A percentile compares a stretch with the other conserved stretches of the same genome.
These are phyloP conservation scores for Papilio protenor DNA, from an alignment of 2,888 invertebrate genomes.

Conservation along the genomic window DNA sequence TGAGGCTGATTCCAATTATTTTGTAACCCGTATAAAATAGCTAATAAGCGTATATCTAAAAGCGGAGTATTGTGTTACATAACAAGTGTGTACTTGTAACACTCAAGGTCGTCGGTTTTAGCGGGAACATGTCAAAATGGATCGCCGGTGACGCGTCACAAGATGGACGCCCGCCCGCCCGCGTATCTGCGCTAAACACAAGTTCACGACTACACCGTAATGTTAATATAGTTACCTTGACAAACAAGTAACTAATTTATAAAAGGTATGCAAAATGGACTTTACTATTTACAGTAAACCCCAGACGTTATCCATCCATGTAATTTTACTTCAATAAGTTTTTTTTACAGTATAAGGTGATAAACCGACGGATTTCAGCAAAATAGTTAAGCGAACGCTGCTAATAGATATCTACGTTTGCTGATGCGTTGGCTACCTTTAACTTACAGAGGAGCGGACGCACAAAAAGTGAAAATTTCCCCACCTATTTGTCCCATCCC, in stretches of 20 bases:
- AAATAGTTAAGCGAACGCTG: no score
- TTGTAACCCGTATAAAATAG: constrained; percentile 46
- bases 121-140: constrained; percentile 67
- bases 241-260: neutral
- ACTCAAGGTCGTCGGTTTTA: constrained; percentile 70
- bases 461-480: no score
- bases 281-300: neutral
- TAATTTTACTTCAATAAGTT: neutral
- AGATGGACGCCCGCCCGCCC: constrained; percentile 45
- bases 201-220: constrained; percentile 58
- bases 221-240: constrained; percentile 10
- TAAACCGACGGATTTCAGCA: no score
- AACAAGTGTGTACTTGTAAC: constrained; percentile 33
- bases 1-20: neutral
- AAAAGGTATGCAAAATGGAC: constrained; percentile 1
- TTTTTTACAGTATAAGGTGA: neutral
- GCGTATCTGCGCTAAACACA: constrained; percentile 58
- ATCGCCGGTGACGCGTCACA: constrained; percentile 53
- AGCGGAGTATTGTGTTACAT: constrained; percentile 14
- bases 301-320: neutral
- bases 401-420: no score
- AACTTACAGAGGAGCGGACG: no score
- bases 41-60: constrained; percentile 46
- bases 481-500: no score
- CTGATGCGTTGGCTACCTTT: no score